A percentile compares a stretch with the other conserved stretches of the same genome.
These are phyloP conservation scores for Bufo gargarizans DNA, from an alignment of 2,113 vertebrate genomes.

Conservation along the genomic window DNA sequence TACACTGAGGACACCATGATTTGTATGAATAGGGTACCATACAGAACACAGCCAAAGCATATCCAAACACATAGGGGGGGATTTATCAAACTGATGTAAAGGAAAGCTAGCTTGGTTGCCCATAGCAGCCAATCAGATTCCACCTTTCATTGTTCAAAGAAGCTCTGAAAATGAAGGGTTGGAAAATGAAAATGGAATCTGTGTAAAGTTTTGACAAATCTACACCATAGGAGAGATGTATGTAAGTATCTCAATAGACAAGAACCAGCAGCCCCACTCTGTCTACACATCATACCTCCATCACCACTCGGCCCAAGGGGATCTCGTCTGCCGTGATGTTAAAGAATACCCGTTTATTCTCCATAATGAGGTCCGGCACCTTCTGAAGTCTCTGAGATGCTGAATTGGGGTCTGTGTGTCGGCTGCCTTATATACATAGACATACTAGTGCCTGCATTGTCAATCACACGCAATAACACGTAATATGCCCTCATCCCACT, in stretches of 20 bases:
- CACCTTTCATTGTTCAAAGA: too few species aligned
- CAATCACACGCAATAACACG: conserved; percentile 33
- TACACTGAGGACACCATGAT: not conserved
- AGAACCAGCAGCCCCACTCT: not conserved
- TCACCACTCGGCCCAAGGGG: conserved; percentile 33
- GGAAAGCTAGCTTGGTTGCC: too few species aligned
- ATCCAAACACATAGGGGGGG: not conserved
- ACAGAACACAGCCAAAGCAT: not conserved
- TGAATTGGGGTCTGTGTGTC: not conserved
- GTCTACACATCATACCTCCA: conserved; percentile 35
- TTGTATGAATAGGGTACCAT: not conserved
- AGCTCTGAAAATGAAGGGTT: too few species aligned
- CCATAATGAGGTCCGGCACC: conserved; percentile 26
- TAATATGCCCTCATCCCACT: not conserved
- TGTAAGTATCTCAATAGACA: not conserved
- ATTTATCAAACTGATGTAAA: too few species aligned
- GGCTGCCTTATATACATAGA: conserved; percentile 39
- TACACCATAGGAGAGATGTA: not conserved
- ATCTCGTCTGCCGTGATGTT: conserved; percentile 41
- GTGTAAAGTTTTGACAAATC: too few species aligned
- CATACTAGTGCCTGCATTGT: conserved; percentile 25
- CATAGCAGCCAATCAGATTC: too few species aligned
- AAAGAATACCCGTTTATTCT: conserved; percentile 52
- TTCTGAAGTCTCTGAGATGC: conserved; percentile 17
- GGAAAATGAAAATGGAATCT: too few species aligned